phyloP scores from a whole-genome alignment of 2,113 vertebrate species.

The Phyllopteryx taeniolatus region DNA sequence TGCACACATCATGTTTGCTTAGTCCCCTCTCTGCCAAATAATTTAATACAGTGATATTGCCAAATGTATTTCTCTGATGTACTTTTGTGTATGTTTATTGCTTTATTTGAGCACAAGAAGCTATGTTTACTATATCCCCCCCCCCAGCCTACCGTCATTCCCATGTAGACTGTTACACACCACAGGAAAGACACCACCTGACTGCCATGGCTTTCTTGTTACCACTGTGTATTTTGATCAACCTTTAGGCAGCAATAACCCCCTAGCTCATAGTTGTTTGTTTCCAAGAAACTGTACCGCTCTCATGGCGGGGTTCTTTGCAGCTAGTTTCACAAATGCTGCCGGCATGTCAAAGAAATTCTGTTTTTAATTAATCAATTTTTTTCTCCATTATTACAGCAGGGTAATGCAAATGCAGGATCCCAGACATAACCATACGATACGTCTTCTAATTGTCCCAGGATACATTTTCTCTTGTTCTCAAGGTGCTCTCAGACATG shows the following conservation, averaged over 20 bases:
- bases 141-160: constrained; percentile 16
- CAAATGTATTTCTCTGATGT: constrained; percentile 72
- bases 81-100: constrained; percentile 66
- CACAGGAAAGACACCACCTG: constrained; percentile 41
- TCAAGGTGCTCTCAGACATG: constrained; percentile 58
- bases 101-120: constrained; percentile 56
- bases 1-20: constrained; percentile 55
- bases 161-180: constrained; percentile 55
- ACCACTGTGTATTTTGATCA: constrained; percentile 14
- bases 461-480: constrained; percentile 46
- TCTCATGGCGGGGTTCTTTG: constrained; percentile 39
- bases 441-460: constrained; percentile 20
- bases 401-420: constrained; percentile 9
- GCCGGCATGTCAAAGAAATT: neutral
- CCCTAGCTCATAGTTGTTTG: constrained; percentile 27
- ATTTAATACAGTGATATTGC: constrained; percentile 58
- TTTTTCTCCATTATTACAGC: neutral
- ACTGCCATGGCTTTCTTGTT: constrained; percentile 51
- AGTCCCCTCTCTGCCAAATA: constrained; percentile 59
- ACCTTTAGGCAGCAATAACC: constrained; percentile 22
- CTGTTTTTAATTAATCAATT: too few species aligned
- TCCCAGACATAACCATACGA: constrained; percentile 30
- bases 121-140: constrained; percentile 47
- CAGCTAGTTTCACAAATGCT: neutral
- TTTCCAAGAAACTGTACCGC: constrained; percentile 44